These are phyloP conservation scores for Anguilla rostrata DNA, from an alignment of 2,113 vertebrate genomes.

Conservation along the genomic window DNA sequence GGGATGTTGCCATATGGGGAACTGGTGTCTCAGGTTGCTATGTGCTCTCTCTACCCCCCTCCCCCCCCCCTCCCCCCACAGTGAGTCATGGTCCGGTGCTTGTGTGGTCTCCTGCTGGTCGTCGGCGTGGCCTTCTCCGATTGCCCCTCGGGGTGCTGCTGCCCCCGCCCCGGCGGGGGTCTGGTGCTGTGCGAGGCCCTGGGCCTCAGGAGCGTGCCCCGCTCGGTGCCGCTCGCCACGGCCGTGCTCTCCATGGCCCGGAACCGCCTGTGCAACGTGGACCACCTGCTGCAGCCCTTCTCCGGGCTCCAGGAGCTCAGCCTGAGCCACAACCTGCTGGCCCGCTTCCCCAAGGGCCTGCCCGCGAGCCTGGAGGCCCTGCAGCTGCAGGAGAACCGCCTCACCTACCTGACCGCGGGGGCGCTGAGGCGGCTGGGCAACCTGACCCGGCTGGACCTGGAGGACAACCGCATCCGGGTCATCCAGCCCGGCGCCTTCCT, in stretches of 20 bases:
- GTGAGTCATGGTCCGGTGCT: conserved; percentile 66
- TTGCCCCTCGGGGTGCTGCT: conserved; percentile 74
- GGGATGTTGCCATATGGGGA: not conserved
- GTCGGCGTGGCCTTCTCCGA: conserved; percentile 51
- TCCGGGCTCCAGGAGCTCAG: conserved; percentile 69
- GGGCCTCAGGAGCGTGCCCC: conserved; percentile 66
- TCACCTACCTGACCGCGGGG: conserved; percentile 70
- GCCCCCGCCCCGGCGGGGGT: conserved; percentile 55
- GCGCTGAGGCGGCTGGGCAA: conserved; percentile 65
- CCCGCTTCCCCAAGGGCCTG: conserved; percentile 69
- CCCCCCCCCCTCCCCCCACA: conserved; percentile 27
- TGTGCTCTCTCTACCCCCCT: conserved; percentile 7
- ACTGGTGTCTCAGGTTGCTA: not conserved
- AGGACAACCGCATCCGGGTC: conserved; percentile 69
- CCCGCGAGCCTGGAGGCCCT: conserved; percentile 70
- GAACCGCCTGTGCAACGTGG: conserved; percentile 71
- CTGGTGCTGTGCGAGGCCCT: conserved; percentile 71
- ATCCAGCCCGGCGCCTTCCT: conserved; percentile 66
- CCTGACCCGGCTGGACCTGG: conserved; percentile 68
- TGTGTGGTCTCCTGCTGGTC: conserved; percentile 56
- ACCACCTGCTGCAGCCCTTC: conserved; percentile 64
- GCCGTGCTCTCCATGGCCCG: conserved; percentile 66
- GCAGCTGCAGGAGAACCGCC: conserved; percentile 69
- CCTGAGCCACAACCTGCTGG: conserved; percentile 68
- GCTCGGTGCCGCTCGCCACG: conserved; percentile 61